phyloP scores from a whole-genome alignment of 2,888 invertebrate species.

The Eudemis profundana region DNA sequence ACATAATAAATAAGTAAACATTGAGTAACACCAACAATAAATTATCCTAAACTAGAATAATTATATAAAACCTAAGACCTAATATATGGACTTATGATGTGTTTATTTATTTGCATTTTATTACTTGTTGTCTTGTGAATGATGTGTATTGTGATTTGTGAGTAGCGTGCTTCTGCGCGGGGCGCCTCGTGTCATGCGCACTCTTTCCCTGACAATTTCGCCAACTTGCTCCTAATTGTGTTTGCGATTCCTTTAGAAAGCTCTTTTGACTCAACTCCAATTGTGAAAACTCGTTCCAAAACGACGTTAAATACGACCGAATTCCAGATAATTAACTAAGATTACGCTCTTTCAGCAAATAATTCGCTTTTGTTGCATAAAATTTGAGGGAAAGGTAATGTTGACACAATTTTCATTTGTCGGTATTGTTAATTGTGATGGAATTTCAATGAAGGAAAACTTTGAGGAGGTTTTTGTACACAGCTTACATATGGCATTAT shows the following conservation, averaged over 20 bases:
- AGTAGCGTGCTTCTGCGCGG: slow-evolving; percentile 49
- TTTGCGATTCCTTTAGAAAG: slow-evolving; percentile 79
- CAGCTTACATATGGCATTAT: not conserved
- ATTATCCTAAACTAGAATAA: no score
- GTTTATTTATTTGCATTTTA: no score
- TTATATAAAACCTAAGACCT: no score
- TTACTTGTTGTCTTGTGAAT: no score
- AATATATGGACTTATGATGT: no score
- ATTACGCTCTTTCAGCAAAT: slow-evolving; percentile 75
- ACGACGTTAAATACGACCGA: slow-evolving; percentile 79
- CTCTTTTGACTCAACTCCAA: slow-evolving; percentile 78
- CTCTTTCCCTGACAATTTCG: slow-evolving; percentile 73
- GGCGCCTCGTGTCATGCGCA: slow-evolving; percentile 62
- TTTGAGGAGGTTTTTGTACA: not conserved
- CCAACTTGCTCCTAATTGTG: slow-evolving; percentile 78
- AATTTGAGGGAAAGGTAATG: slow-evolving; percentile 56
- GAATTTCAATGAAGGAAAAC: slow-evolving; percentile 11
- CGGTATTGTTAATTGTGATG: slow-evolving; percentile 28
- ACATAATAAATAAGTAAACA: no score
- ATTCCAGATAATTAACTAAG: slow-evolving; percentile 82
- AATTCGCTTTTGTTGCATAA: slow-evolving; percentile 72
- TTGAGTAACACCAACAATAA: no score
- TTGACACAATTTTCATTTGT: slow-evolving; percentile 49
- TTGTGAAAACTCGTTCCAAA: slow-evolving; percentile 78
- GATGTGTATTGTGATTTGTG: slow-evolving; percentile 26